Evolutionary conservation across 53 echinoderm and acorn worm genomes (phyloP), one percentile per base, ranked within the genome.

Genomic region (Apostichopus leukothele): DNA sequence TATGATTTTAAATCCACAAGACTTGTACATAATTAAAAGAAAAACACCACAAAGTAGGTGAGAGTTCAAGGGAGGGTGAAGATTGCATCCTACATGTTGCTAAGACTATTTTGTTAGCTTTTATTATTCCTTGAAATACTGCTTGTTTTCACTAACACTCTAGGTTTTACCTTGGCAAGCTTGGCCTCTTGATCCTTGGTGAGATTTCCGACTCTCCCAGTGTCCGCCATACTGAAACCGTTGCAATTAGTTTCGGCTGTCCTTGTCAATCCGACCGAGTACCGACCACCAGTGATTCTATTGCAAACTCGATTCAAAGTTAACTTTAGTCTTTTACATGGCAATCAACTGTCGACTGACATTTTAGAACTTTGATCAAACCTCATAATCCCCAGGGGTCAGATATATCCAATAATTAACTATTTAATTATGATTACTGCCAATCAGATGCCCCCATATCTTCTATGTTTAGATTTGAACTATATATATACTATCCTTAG

Each of bases 131-230:
- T 39, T 39, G 39, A 39, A 39, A 39, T 39, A 39, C 39, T 39
- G 39, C 39, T 39, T 39, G 39, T 39, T 39, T 39, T 39, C 39
- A 39, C 39, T 39, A 39, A 3, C 3, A 39, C 39, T 39, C 39
- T 39, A 39, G 39, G 2, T 39, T 39, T 39, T 87, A 87, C 88
- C 88, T 87, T 73, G 12, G 52, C 75, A 53, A 87, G 88, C 75
- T 87, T 87, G 52, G 88, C 59, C 16, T 74, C 88, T 59, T 87
- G 88, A 10, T 87, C 88, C 59, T 87, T 87, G 52, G 88, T 87
- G 5, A 87, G 88, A 53, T 74, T 87, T 75, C 88, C 88, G 9
- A 87, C 88, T 53, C 88, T 74, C 18, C 88, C 88, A 9, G 88
- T 87, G 11, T 1, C 75, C 53, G 74, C 88, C 88, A 87, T 87